These are phyloP conservation scores for Cygnus olor DNA, from an alignment of 2,797 vertebrate species.

Conservation along the genomic window DNA sequence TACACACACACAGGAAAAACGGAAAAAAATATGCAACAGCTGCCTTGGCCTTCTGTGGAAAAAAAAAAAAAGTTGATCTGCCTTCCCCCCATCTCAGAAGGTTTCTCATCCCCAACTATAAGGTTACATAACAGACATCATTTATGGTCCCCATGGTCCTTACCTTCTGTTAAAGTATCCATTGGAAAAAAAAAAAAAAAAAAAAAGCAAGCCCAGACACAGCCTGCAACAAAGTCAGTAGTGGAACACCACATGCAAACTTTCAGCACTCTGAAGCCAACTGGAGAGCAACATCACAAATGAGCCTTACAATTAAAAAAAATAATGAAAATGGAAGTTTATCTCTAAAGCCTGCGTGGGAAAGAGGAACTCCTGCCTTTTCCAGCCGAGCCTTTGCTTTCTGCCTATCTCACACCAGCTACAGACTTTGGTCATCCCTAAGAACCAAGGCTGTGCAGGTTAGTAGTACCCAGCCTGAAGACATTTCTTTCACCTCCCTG, in stretches of 20 bases:
- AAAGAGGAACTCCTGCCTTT: background rate
- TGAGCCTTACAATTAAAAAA: background rate
- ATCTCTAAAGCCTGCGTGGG: background rate
- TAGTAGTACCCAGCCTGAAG: fast-evolving
- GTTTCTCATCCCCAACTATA: background rate
- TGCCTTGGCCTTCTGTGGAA: background rate
- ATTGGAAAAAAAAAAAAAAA: background rate
- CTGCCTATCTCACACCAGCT: background rate
- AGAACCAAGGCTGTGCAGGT: background rate
- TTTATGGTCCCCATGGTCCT: background rate
- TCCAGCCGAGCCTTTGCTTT: background rate
- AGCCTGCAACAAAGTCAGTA: background rate
- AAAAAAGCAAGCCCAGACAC: background rate
- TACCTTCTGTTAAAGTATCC: background rate
- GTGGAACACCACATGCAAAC: background rate
- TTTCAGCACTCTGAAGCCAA: background rate
- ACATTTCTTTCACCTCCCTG: background rate
- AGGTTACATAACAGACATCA: background rate
- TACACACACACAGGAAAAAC: fast-evolving
- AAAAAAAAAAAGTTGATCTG: background rate
- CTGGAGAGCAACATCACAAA: background rate
- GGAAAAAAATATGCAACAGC: background rate
- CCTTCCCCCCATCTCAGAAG: background rate
- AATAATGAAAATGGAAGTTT: background rate
- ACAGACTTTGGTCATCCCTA: background rate